A percentile compares a stretch with the other conserved stretches of the same genome.
Conservation (phyloP, 2,888 invertebrate genomes). For the Camptogramma bilineatum region DNA sequence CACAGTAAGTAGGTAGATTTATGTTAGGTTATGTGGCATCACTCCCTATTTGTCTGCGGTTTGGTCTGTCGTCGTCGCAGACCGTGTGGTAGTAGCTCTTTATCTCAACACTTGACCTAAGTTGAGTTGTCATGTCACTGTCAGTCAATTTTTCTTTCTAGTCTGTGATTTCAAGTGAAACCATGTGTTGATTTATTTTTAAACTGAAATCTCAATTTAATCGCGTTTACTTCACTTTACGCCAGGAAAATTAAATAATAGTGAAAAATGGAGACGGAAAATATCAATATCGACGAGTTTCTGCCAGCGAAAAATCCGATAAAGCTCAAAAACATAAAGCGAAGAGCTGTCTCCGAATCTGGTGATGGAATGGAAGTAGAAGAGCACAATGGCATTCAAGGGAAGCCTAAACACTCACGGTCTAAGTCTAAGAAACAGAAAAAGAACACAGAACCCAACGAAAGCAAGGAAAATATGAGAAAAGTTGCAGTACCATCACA, state of each 20-base stretch:
- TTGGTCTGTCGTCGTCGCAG: too few species aligned
- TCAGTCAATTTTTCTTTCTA: conserved; percentile 41
- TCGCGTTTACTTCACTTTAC: background rate
- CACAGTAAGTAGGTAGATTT: too few species aligned
- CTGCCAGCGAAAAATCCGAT: conserved; percentile 80
- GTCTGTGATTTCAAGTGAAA: conserved; percentile 45
- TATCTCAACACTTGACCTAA: too few species aligned
- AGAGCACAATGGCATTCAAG: conserved; percentile 86
- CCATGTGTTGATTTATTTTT: conserved; percentile 58
- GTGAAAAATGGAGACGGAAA: conserved; percentile 72
- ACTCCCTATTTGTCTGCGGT: too few species aligned
- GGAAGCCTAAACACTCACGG: conserved; percentile 66
- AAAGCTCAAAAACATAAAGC: conserved; percentile 81
- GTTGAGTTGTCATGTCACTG: too few species aligned
- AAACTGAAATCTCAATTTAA: conserved; percentile 19
- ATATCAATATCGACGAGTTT: conserved; percentile 83
- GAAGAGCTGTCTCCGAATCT: conserved; percentile 76
- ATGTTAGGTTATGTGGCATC: too few species aligned
- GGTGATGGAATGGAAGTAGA: conserved; percentile 89
- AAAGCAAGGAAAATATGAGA: conserved; percentile 86
- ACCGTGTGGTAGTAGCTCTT: too few species aligned
- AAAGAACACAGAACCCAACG: conserved; percentile 75
- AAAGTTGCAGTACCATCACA: conserved; percentile 96
- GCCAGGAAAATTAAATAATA: conserved; percentile 29
- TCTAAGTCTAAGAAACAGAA: conserved; percentile 77